A percentile compares a stretch with the other conserved stretches of the same genome.
Evolutionary conservation across 2,888 invertebrate species (phyloP).

Genomic region (Psococerastis gibbosa): DNA sequence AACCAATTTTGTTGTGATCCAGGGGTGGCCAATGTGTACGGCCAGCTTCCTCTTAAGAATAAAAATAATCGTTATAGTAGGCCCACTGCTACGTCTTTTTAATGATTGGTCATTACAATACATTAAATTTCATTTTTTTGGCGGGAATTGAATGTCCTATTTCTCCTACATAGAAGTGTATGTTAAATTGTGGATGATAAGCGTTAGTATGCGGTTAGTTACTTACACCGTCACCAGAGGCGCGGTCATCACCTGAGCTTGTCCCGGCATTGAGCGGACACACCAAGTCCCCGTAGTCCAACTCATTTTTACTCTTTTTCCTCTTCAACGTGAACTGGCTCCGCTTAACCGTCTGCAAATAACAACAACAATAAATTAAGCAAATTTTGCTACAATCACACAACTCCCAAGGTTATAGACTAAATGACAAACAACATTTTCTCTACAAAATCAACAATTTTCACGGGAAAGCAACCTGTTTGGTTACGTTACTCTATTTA

Average conservation of each 20-base stretch:
- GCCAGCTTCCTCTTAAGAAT: too few relatives aligned
- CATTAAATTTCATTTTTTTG: too few relatives aligned
- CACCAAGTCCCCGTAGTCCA: constrained; percentile 68
- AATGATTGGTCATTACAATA: too few relatives aligned
- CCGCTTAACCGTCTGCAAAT: constrained; percentile 55
- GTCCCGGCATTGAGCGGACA: constrained; percentile 45
- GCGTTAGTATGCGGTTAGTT: constrained; percentile 13
- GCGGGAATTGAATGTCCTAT: too few relatives aligned
- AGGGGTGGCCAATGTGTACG: too few relatives aligned
- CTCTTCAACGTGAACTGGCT: constrained; percentile 71
- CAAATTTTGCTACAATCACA: constrained; percentile 10
- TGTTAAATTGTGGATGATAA: too few relatives aligned
- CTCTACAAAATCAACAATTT: constrained; percentile 10
- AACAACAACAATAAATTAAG: constrained; percentile 1
- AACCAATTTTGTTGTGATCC: too few relatives aligned
- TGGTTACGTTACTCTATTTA: too few relatives aligned
- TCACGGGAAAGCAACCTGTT: too few relatives aligned
- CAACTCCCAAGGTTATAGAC: neutral
- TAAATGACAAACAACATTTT: constrained; percentile 11
- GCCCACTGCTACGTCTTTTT: too few relatives aligned
- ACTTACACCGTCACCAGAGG: constrained; percentile 19
- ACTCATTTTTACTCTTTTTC: constrained; percentile 58
- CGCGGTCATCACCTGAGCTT: constrained; percentile 13
- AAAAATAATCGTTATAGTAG: too few relatives aligned
- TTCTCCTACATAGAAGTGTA: too few relatives aligned